These are phyloP conservation scores for Carduelis carduelis DNA, from an alignment of 2,797 vertebrate species.

Conservation along the genomic window DNA sequence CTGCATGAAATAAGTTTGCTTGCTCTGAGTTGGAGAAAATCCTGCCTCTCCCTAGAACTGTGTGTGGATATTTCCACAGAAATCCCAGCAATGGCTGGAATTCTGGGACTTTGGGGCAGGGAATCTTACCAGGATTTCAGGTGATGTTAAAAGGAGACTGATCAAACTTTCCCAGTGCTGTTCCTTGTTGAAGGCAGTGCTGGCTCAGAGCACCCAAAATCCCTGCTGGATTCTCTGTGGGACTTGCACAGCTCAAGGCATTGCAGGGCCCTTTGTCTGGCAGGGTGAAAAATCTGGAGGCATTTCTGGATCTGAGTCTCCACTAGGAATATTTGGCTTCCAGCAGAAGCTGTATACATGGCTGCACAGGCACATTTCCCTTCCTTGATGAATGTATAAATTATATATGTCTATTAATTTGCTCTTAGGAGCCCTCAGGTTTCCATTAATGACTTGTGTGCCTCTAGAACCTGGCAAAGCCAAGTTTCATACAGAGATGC, in stretches of 20 bases:
- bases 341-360: background rate
- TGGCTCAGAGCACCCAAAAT: background rate
- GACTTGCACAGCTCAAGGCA: background rate
- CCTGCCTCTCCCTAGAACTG: background rate
- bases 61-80: background rate
- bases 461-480: background rate
- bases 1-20: background rate
- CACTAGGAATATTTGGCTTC: background rate
- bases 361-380: background rate
- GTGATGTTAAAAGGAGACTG: conserved; percentile 9
- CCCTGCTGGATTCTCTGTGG: conserved; percentile 4
- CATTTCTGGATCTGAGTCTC: background rate
- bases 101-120: conserved; percentile 6
- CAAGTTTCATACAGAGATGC: background rate
- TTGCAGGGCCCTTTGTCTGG: background rate
- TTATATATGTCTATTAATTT: conserved; percentile 26
- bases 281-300: background rate
- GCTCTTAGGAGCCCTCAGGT: conserved; percentile 20
- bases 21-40: background rate
- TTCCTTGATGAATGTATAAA: conserved; percentile 17
- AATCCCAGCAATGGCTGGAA: conserved; percentile 8
- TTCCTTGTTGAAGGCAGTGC: background rate
- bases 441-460: background rate
- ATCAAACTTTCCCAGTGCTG: background rate
- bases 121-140: background rate